These are phyloP conservation scores for Papilio polyxenes DNA, from an alignment of 1,140 invertebrate genomes.

Conservation along the genomic window DNA sequence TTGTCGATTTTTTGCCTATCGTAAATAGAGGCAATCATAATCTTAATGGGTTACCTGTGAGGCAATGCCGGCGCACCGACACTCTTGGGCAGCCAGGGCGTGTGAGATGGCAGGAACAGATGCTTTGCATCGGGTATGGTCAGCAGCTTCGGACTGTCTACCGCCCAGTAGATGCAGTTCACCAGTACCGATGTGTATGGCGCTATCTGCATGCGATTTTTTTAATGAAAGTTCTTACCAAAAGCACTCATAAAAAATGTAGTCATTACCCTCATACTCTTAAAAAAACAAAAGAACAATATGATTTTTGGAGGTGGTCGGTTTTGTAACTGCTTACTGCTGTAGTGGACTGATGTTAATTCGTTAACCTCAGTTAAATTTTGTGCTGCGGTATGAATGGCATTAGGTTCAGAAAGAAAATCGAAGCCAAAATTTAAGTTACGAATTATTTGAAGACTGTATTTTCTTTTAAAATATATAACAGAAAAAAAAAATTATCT, in stretches of 20 bases:
- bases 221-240: neutral
- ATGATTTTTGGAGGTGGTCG: too few relatives aligned
- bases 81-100: slow-evolving; percentile 94
- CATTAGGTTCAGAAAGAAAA: neutral
- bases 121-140: slow-evolving; percentile 99
- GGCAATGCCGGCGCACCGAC: slow-evolving; percentile 94
- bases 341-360: neutral
- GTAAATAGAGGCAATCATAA: too few relatives aligned
- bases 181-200: slow-evolving; percentile 98
- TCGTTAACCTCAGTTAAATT: too few relatives aligned
- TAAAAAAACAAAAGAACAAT: too few relatives aligned
- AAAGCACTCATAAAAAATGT: neutral
- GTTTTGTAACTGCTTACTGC: too few relatives aligned
- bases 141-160: slow-evolving; percentile 96
- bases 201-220: slow-evolving; percentile 86
- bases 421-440: neutral
- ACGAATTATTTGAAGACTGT: neutral
- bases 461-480: neutral
- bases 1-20: too few relatives aligned
- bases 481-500: neutral
- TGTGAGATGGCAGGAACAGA: slow-evolving; percentile 91
- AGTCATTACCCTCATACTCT: neutral
- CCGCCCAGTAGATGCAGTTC: slow-evolving; percentile 99
- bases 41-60: slow-evolving; percentile 81
- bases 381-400: too few relatives aligned